Evolutionary conservation across 2,888 invertebrate species (phyloP), one percentile per base, ranked within the genome.

Genomic region (Amphimallon solstitiale): DNA sequence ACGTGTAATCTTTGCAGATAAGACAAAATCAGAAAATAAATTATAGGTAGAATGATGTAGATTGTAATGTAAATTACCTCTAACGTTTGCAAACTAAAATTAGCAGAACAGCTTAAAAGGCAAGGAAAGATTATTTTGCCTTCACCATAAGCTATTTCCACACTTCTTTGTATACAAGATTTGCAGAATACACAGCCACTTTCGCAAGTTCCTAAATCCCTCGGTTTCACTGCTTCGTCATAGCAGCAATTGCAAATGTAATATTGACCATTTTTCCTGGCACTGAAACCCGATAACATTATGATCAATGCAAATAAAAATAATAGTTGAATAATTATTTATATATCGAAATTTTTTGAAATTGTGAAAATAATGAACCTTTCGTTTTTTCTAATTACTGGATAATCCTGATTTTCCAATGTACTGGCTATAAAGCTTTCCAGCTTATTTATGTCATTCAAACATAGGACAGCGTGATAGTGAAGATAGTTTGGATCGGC

Each of bases 201-300:
- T 3, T 75, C 71, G 69, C 86, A 86, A 3, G 71, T 68, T 3
- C 78, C 75, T 61, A 79, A 76, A 65, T 85, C 83, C 9, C 79
- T 77, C 0, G 75, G 79, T 69, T 87, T 76, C 14, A 85, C 79
- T 70, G 86, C 85, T 59, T 86, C 85, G 69, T 86, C 84, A 67
- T 69, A 87, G 74, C 87, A 88, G 74, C 86, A 86, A n/a, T 75
- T 72, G 75, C 87, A 87, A 14, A 83, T 83, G 34, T 81, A 70
- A 67, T 87, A 76, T 23, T 82, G 72, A 12, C 81, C 81, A n/a
- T 74, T 74, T 59, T 71, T 69, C 73, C 79, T 81, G 0, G 85
- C 85, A 12, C 48, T 49, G 9, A 1, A 49, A 17, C 10, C 10
- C 4, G 3, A 49, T 19, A 46, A 15, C 6, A 7, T 17, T 17